A percentile compares a stretch with the other conserved stretches of the same genome.
These are phyloP conservation scores for Camelus dromedarius DNA, from an alignment of 2,113 vertebrate genomes.

Conservation along the genomic window DNA sequence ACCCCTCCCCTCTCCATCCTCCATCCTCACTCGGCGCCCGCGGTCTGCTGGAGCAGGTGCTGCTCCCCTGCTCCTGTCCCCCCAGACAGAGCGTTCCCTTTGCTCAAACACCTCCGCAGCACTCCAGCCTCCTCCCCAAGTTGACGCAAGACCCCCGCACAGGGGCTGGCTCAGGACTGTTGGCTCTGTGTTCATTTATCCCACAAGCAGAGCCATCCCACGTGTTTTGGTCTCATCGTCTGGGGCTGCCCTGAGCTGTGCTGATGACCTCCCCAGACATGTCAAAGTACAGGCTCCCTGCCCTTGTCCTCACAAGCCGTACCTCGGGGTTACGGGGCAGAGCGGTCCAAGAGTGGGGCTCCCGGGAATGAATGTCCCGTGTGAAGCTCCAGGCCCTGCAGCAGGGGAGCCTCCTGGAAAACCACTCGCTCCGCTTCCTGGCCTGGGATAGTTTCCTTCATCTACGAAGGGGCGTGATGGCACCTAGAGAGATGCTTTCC, in stretches of 20 bases:
- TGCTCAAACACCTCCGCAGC: too few relatives aligned
- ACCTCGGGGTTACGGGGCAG: too few relatives aligned
- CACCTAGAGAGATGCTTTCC: neutral
- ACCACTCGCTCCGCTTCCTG: neutral
- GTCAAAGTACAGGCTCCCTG: too few relatives aligned
- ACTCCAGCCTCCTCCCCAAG: too few relatives aligned
- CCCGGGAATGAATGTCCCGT: neutral
- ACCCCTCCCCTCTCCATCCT: too few relatives aligned
- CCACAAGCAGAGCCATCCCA: neutral
- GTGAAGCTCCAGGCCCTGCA: neutral
- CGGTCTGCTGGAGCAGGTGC: too few relatives aligned
- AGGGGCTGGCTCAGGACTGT: neutral
- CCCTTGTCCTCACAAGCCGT: rapidly evolving
- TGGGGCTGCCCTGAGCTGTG: too few relatives aligned
- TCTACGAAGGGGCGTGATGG: too few relatives aligned
- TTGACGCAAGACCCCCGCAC: neutral
- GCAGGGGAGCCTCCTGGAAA: neutral
- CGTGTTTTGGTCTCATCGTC: neutral
- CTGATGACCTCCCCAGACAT: neutral
- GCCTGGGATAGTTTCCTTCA: too few relatives aligned
- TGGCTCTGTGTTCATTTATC: neutral
- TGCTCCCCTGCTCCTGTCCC: too few relatives aligned
- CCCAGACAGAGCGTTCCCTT: too few relatives aligned
- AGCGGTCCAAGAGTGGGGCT: neutral
- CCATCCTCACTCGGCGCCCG: too few relatives aligned